phyloP scores from a whole-genome alignment of 2,113 vertebrate species.

The Chionomys nivalis region DNA sequence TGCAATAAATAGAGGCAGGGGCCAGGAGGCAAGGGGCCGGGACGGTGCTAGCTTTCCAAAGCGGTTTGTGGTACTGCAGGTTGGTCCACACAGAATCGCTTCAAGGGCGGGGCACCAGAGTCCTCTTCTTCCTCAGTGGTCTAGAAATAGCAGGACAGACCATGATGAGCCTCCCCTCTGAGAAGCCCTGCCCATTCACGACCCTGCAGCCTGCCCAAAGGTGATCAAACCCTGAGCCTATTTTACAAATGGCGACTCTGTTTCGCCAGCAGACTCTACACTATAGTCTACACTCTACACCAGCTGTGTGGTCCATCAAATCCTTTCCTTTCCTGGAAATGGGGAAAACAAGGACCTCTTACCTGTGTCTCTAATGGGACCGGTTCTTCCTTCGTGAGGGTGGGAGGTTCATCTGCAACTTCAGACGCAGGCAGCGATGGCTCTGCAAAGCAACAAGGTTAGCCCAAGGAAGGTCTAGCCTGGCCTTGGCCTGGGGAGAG shows the following conservation, averaged over 20 bases:
- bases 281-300: no score
- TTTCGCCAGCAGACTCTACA: neutral
- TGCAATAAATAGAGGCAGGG: constrained; percentile 86
- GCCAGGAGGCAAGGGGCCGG: constrained; percentile 10
- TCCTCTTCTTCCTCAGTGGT: constrained; percentile 90
- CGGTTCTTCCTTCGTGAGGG: constrained; percentile 96
- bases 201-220: neutral
- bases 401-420: constrained; percentile 97
- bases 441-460: constrained; percentile 84
- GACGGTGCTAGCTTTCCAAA: constrained; percentile 89
- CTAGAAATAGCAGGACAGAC: constrained; percentile 75
- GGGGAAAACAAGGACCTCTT: constrained; percentile 51
- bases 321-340: neutral
- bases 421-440: constrained; percentile 92
- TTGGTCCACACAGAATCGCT: constrained; percentile 94
- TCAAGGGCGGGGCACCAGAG: constrained; percentile 91
- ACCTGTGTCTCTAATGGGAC: constrained; percentile 90
- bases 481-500: neutral
- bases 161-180: neutral
- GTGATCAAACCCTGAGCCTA: neutral
- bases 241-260: neutral
- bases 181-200: neutral
- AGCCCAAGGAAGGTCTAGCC: neutral
- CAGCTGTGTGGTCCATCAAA: accelerated
- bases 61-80: constrained; percentile 86